These are phyloP conservation scores for Oasisia sp. DNA, from an alignment of 2,888 invertebrate genomes.

Conservation along the genomic window DNA sequence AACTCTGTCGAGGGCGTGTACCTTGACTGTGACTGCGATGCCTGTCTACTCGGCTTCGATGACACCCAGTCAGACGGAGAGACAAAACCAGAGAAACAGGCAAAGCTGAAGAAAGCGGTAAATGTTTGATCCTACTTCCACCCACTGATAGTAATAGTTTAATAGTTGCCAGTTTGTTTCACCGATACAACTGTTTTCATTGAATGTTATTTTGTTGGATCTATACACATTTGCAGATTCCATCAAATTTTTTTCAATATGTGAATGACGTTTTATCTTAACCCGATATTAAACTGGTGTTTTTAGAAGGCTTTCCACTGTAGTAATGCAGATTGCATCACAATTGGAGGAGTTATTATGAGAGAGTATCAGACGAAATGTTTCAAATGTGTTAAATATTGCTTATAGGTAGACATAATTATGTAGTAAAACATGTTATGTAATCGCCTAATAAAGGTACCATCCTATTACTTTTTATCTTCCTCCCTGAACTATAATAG, in stretches of 20 bases:
- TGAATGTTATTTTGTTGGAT: neutral
- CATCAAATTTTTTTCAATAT: neutral
- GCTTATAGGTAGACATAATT: neutral
- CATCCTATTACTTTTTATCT: neutral
- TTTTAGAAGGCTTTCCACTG: neutral
- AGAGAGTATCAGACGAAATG: neutral
- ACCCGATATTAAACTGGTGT: neutral
- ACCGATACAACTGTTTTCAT: neutral
- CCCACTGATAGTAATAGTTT: neutral
- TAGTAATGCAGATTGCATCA: neutral
- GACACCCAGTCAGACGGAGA: slow-evolving; percentile 37
- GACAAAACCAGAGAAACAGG: slow-evolving; percentile 23
- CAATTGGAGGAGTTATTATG: neutral
- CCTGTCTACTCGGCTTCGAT: slow-evolving; percentile 39
- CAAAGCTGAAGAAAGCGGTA: slow-evolving; percentile 24
- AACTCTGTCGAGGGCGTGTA: neutral
- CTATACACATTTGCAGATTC: neutral
- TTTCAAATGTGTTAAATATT: neutral
- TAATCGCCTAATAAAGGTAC: neutral
- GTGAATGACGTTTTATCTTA: neutral
- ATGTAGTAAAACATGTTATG: neutral
- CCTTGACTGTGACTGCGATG: slow-evolving; percentile 36
- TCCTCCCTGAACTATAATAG: no score
- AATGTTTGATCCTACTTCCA: neutral
- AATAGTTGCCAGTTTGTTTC: neutral